Evolutionary conservation across 1,140 invertebrate genomes (phyloP), one percentile per base, ranked within the genome.

Genomic region (Trissolcus basalis): DNA sequence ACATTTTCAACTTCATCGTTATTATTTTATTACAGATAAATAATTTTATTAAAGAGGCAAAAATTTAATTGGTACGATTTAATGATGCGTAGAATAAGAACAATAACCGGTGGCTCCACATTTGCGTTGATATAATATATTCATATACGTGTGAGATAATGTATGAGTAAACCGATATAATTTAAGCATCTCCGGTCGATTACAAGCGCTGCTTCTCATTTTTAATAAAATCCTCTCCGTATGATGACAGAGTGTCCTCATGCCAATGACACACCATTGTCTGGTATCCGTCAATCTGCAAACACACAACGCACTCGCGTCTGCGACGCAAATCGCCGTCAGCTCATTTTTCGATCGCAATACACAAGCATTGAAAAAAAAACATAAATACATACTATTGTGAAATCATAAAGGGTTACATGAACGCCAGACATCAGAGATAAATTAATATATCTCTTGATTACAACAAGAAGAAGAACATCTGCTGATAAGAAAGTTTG

Each of bases 181-280:
- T 44, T 74, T 61, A 61, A 67, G 63, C 56, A 43, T 67, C 48
- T 19, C 56, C 45, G 39, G 53, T 75, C 64, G 27, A 75, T 75
- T 75, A 63, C 72, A 61, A 63, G 51, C 71, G 71, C 35, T 58
- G 51, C 64, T 75, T 33, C 56, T 63, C 64, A 35, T 48, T 51
- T 68, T 75, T 69, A 75, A 68, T 63, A 75, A 75, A 75, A 75
- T 75, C 64, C 72, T 75, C 72, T 75, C 47, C 55, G 41, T 16
- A 51, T 33, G 36, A 36, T 74, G 71, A 74, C 63, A 51, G 63
- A 74, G 71, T 67, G 19, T 58, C 51, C 43, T 74, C 53, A 41
- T 55, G 63, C 49, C 63, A 63, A 50, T 74, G 71, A 63, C 71
- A 63, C 44, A 12, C 73, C 60, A 76, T 76, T 76, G 73, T 76